Evolutionary conservation across 2,797 vertebrate species (phyloP), one percentile per base, ranked within the genome.

Genomic region (Adrianichthys oophorus): DNA sequence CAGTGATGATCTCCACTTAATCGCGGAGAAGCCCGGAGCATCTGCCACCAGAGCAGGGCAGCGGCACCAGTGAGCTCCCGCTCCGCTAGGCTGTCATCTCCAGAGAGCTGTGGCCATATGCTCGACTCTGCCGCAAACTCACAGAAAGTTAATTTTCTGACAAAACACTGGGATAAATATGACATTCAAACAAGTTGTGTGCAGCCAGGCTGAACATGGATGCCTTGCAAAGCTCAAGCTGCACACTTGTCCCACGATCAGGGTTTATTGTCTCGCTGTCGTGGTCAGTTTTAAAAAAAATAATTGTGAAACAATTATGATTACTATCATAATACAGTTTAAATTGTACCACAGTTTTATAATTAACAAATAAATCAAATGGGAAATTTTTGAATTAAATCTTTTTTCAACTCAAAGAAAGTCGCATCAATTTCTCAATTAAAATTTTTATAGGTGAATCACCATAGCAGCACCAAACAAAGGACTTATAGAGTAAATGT

Each of bases 1-100:
- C 97, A 98, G 97, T 96, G 95, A 99, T 99, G 97, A 99, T 99
- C 96, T 98, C 95, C 96, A 98, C 96, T 98, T 99, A 99, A 99
- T 99, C 96, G 97, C 95, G 93, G 96, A 95, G 97, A 98, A 97
- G 95, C 97, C 97, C 96, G 94, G 94, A 98, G 97, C 97, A 98
- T 98, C 97, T 99, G 97, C 95, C 94, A 95, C 92, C 88, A 79
- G 93, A 95, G 93, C 93, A 94, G 94, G 95, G 93, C 94, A 93
- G 91, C 94, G 93, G 95, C 94, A 93, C 93, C 93, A 94, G 94
- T 94, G 94, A 95, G 87, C 89, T 89, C 88, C 90, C 95, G 95
- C 96, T 97, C 95, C 93, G 95, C 96, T 98, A 96, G 95, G 94
- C 96, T 98, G 97, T 96, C 96, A 96, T 98, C 96, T 98, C 97